These are phyloP conservation scores for Styela clava DNA, from an alignment of 23 tunicate species.

Conservation along the genomic window DNA sequence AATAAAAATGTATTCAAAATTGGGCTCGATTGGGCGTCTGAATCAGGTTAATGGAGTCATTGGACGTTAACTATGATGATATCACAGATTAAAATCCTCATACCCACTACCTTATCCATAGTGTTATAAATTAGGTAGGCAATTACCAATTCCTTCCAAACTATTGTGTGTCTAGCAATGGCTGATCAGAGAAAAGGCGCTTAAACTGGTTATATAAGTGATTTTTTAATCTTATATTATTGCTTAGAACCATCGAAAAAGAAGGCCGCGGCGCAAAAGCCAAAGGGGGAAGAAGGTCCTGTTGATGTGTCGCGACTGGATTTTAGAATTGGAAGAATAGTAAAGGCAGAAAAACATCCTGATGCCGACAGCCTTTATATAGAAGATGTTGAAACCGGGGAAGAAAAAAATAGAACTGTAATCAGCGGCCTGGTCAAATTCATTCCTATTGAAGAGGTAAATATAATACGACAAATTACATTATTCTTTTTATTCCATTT, in stretches of 20 bases:
- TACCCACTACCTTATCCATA: too few relatives aligned
- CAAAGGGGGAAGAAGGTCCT: constrained; percentile 36
- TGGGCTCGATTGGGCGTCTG: too few relatives aligned
- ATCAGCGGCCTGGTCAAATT: constrained; percentile 73
- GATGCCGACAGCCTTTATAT: constrained; percentile 91
- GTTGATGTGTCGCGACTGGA: constrained; percentile 85
- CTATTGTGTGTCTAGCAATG: too few relatives aligned
- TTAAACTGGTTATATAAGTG: too few relatives aligned
- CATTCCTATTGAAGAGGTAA: constrained; percentile 72
- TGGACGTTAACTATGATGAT: too few relatives aligned
- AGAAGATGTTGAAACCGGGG: constrained; percentile 82
- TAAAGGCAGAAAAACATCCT: constrained; percentile 63
- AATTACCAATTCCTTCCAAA: too few relatives aligned
- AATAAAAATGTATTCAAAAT: too few relatives aligned
- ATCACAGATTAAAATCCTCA: too few relatives aligned
- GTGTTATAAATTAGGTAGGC: too few relatives aligned
- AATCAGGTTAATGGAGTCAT: too few relatives aligned
- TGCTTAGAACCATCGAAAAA: constrained; percentile 16
- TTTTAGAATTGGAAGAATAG: constrained; percentile 73
- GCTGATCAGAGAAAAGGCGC: too few relatives aligned
- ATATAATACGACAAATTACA: neutral
- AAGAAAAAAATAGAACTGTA: constrained; percentile 59
- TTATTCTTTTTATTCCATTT: neutral
- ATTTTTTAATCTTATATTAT: neutral
- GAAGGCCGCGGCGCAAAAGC: constrained; percentile 30